These are phyloP conservation scores for Pocillopora verrucosa DNA, from an alignment of 64 coral and sea anemone species.

Conservation along the genomic window DNA sequence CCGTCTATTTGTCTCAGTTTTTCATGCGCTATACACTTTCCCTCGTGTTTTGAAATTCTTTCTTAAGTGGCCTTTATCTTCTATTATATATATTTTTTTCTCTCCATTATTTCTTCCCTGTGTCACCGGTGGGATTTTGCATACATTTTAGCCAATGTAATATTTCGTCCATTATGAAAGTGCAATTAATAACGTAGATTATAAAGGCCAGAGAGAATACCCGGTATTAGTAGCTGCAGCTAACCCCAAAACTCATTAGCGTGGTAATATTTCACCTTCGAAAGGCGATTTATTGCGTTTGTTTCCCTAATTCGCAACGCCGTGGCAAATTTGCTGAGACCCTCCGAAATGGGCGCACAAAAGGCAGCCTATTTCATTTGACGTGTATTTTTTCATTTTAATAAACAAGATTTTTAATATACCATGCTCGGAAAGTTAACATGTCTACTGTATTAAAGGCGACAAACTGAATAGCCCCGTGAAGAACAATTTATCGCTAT, in stretches of 20 bases:
- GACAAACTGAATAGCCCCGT: slow-evolving; percentile 77
- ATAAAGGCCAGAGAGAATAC: slow-evolving; percentile 70
- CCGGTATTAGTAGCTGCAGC: slow-evolving; percentile 66
- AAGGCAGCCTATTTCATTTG: slow-evolving; percentile 28
- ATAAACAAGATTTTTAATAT: slow-evolving; percentile 90
- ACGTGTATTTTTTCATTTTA: slow-evolving; percentile 56
- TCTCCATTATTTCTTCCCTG: slow-evolving; percentile 34
- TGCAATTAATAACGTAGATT: slow-evolving; percentile 87
- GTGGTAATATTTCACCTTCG: slow-evolving; percentile 45
- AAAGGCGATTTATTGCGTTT: slow-evolving; percentile 53
- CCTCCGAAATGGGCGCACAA: slow-evolving; percentile 44
- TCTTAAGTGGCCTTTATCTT: slow-evolving; percentile 74
- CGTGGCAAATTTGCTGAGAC: slow-evolving; percentile 38
- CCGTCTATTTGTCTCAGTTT: background rate
- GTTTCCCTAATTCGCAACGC: slow-evolving; percentile 39
- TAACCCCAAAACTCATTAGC: slow-evolving; percentile 82
- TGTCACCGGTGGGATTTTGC: slow-evolving; percentile 56
- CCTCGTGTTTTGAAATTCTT: slow-evolving; percentile 46
- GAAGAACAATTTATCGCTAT: slow-evolving; percentile 94
- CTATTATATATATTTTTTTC: slow-evolving; percentile 34
- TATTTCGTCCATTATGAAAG: slow-evolving; percentile 80
- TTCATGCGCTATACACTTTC: background rate
- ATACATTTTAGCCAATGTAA: slow-evolving; percentile 83
- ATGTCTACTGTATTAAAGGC: slow-evolving; percentile 66
- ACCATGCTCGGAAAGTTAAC: slow-evolving; percentile 65